Evolutionary conservation across 2,113 vertebrate genomes (phyloP).

Genomic region (Strix uralensis): DNA sequence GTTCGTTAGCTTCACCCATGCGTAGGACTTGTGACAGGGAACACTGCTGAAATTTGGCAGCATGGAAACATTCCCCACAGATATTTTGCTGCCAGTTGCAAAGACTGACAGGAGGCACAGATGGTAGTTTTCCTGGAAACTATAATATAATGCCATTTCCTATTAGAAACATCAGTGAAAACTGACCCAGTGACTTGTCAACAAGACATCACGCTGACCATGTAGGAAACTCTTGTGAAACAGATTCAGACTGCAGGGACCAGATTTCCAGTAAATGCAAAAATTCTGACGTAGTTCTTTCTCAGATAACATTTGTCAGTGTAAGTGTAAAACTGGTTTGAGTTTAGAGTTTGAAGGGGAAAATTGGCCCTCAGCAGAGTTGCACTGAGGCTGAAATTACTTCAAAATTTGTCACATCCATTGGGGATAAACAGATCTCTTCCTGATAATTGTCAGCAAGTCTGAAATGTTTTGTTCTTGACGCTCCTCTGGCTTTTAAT

Average conservation of each 20-base stretch:
- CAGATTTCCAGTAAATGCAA: constrained; percentile 29
- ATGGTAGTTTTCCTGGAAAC: constrained; percentile 53
- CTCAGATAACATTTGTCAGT: not conserved
- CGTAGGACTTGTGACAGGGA: not conserved
- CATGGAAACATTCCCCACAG: not conserved
- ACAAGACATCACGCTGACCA: not conserved
- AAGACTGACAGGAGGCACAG: constrained; percentile 38
- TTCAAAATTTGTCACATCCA: not conserved
- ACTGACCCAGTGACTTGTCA: not conserved
- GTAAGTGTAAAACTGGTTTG: not conserved
- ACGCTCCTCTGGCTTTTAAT: not conserved
- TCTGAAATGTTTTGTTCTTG: not conserved
- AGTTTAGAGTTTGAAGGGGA: not conserved
- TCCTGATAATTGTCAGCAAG: not conserved
- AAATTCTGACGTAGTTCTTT: not conserved
- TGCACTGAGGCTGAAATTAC: not conserved
- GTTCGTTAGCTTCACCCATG: not conserved
- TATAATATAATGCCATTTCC: not conserved
- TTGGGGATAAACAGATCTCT: not conserved
- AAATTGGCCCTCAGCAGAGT: not conserved
- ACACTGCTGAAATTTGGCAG: not conserved
- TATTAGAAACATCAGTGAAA: not conserved
- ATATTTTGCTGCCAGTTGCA: constrained; percentile 14
- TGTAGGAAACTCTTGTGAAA: constrained; percentile 12
- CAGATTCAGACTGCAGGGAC: not conserved